Evolutionary conservation across 2,113 vertebrate species (phyloP), one percentile per base, ranked within the genome.

Genomic region (Setophaga kirtlandii): DNA sequence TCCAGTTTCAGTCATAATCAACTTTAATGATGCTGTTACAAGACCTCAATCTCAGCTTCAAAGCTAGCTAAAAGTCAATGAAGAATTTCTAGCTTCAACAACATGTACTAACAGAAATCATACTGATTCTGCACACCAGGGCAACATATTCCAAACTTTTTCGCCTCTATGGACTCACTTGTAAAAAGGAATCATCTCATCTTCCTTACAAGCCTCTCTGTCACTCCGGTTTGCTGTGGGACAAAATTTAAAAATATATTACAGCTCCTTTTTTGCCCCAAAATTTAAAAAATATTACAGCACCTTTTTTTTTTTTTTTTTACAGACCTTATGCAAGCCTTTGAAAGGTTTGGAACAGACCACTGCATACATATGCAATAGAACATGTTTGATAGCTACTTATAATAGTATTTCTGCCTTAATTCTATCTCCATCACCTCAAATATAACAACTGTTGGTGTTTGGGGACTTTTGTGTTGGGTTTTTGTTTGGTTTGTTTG

Each of bases 361-460:
- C 17, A n/a, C 6, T 52, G 35, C 8, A 77, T 2, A 50, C 0
- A 1, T 27, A 46, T 4, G 83, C 23, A 33, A 37, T 1, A 77
- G 24, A 81, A 59, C n/a, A 59, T n/a, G 22, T 59, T 35, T 59
- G n/a, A 35, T 16, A 35, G 56, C n/a, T 59, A 58, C 22, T 35
- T 58, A 15, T 24, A 58, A 35, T 58, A 35, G 33, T 15, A 14
- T 7, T 58, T 58, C 56, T 58, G n/a, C 56, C 56, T 35, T 58
- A 35, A 58, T 35, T 44, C 10, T 33, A 37, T 15, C 27, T 70
- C 24, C 6, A 28, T 37, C 53, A 62, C 15, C 35, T 83, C 27
- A 56, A 91, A 71, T 10, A 39, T 0, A 90, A 50, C 12, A 75
- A 15, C 5, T 78, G 10, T 23, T 62, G 20, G 11, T 4, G 3